Evolutionary conservation across 2,888 invertebrate genomes (phyloP).

Genomic region (Stenodera caucasica): DNA sequence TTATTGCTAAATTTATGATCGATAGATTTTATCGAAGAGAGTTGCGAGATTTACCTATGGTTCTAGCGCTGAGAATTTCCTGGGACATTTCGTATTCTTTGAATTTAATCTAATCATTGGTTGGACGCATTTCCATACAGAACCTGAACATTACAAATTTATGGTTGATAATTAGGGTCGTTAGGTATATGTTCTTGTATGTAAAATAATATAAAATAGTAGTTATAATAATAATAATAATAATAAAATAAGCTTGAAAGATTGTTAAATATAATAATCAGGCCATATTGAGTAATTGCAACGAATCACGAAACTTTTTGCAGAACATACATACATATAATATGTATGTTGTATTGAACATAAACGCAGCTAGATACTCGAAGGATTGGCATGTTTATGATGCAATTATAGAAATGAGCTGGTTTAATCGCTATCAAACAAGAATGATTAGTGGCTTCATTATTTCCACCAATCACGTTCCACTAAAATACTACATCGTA

Average conservation of each 20-base stretch:
- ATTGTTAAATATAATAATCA: slow-evolving; percentile 32
- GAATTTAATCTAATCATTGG: no score
- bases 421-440: slow-evolving; percentile 52
- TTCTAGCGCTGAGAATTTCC: no score
- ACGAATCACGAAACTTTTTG: slow-evolving; percentile 36
- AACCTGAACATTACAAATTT: slow-evolving; percentile 1
- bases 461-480: slow-evolving; percentile 54
- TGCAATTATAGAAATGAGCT: slow-evolving; percentile 55
- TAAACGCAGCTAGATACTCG: slow-evolving; percentile 36
- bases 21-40: no score
- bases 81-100: no score
- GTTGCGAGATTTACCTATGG: no score
- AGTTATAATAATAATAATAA: no score
- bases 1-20: no score
- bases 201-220: not conserved
- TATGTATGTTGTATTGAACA: slow-evolving; percentile 5
- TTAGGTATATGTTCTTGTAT: not conserved
- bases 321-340: slow-evolving; percentile 3
- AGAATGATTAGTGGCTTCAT: slow-evolving; percentile 55
- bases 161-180: slow-evolving; percentile 12
- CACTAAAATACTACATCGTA: slow-evolving; percentile 50
- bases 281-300: slow-evolving; percentile 33
- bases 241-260: no score
- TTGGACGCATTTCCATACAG: not conserved
- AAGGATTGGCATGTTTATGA: slow-evolving; percentile 54